These are phyloP conservation scores for Corythornis madagascariensis DNA, from an alignment of 2,113 vertebrate species.

Conservation along the genomic window DNA sequence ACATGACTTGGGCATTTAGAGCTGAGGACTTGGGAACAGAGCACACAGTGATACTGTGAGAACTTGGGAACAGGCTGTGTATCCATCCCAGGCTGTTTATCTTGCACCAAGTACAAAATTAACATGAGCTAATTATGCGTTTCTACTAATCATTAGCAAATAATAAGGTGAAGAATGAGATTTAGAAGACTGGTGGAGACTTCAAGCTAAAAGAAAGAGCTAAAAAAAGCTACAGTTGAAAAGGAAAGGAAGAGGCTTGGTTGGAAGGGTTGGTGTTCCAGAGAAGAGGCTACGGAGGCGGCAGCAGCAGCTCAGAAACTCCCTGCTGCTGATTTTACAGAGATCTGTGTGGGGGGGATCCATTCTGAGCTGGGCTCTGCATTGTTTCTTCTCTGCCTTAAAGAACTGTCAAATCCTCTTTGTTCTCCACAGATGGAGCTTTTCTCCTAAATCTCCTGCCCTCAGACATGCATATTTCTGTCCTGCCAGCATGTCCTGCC, in stretches of 20 bases:
- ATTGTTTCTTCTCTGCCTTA: not conserved
- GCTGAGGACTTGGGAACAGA: not conserved
- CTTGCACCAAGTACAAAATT: not conserved
- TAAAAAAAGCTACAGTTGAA: not conserved
- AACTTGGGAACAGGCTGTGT: not conserved
- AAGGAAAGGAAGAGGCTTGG: not conserved
- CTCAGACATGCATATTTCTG: not conserved
- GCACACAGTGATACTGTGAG: not conserved
- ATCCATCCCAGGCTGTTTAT: not conserved
- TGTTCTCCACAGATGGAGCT: not conserved
- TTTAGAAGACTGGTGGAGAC: not conserved
- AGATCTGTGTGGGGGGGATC: not conserved
- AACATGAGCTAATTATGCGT: not conserved
- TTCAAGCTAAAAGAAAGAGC: not conserved
- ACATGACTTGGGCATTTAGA: not conserved
- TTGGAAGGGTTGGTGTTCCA: not conserved
- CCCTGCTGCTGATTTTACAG: not conserved
- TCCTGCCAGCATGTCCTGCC: not conserved
- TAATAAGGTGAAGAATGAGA: not conserved
- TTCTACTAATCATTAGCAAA: not conserved
- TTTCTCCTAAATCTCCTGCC: not conserved
- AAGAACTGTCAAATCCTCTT: not conserved
- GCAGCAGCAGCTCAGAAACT: not conserved
- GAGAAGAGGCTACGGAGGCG: not conserved
- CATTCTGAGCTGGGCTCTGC: not conserved